These are phyloP conservation scores for Stramonita haemastoma DNA, from an alignment of 2,888 invertebrate genomes.

Conservation along the genomic window DNA sequence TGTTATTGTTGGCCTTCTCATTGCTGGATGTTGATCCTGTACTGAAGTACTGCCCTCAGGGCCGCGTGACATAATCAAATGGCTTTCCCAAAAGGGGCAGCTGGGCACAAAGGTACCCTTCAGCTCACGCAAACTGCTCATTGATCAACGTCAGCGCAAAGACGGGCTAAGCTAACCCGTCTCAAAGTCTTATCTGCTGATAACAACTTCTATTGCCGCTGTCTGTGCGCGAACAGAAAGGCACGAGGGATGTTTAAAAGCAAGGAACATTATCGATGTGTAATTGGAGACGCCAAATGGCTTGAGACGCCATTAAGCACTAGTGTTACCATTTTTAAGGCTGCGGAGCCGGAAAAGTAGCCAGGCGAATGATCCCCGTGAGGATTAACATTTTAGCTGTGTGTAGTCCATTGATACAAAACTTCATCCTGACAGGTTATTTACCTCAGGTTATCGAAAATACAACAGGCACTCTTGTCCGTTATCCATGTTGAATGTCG, in stretches of 20 bases:
- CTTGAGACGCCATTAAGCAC: no score
- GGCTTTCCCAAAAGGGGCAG: neutral
- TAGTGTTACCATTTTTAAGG: no score
- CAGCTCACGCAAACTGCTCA: neutral
- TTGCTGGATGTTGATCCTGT: neutral
- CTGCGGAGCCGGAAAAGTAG: neutral
- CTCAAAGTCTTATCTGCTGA: constrained; percentile 2
- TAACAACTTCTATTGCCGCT: no score
- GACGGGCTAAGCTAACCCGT: neutral
- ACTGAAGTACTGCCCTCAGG: neutral
- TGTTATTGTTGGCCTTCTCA: neutral
- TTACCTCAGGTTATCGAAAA: no score
- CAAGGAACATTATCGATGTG: neutral
- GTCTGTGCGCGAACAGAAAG: neutral
- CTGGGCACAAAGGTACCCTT: constrained; percentile 7
- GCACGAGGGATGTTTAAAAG: neutral
- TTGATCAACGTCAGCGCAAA: neutral
- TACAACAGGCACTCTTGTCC: no score
- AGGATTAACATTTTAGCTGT: no score
- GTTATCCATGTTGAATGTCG: no score
- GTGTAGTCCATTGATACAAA: no score
- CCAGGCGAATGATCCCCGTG: no score
- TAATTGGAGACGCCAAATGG: neutral
- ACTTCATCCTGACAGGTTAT: no score
- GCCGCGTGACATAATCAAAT: neutral